Base-by-base conservation (phyloP, 2,888 invertebrate species). In the Drosophila falleni region DNA sequence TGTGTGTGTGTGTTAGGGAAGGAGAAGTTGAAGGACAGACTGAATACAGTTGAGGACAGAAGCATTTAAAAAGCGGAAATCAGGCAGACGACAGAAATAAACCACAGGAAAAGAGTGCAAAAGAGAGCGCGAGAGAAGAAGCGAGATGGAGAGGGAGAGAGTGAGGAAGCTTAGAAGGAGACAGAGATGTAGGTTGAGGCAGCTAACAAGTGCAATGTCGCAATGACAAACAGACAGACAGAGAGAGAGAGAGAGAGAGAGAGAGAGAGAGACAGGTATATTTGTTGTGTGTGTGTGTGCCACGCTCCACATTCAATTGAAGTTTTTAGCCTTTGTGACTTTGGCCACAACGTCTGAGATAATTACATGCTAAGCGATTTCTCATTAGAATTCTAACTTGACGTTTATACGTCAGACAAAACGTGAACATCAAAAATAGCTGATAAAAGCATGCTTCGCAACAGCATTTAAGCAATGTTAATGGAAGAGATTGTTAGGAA, bases 61-160 rank as follows among this genome's bases (percentile, higher is more conserved):
- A 80, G 77, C 82, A 81, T 87, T 89, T 89, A 89, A 87, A 87
- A 85, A 89, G 77, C 85, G 86, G 86, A 87, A 89, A 87, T 87
- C 75, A 81, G 74, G 71, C 82, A 89, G 87, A 89, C 89, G 69
- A 72, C 80, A 73, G 74, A 89, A 86, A 78, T 80, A 80, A 78
- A 71, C 75, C 82, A 69, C 87, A 77, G 66, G 66, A 65, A 37
- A 62, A 31, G 50, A 54, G 47, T 54, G 58, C 37, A 31, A n/a
- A 42, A 29, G 35, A 71, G 39, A 37, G 37, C 35, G 37, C 35
- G 42, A 49, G 65, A 51, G 64, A 35, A 19, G 39, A 60, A 19
- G 33, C 13, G n/a, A n/a, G n/a, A n/a, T 4, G 19, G 35, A 55
- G 64, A 35, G 11, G 39, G 51, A 15, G n/a, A 3, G 19, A 35